Percentiles rank a stretch among this genome's conserved stretches.
Evolutionary conservation across 2,113 vertebrate genomes (phyloP).

Genomic region (Tyto alba): DNA sequence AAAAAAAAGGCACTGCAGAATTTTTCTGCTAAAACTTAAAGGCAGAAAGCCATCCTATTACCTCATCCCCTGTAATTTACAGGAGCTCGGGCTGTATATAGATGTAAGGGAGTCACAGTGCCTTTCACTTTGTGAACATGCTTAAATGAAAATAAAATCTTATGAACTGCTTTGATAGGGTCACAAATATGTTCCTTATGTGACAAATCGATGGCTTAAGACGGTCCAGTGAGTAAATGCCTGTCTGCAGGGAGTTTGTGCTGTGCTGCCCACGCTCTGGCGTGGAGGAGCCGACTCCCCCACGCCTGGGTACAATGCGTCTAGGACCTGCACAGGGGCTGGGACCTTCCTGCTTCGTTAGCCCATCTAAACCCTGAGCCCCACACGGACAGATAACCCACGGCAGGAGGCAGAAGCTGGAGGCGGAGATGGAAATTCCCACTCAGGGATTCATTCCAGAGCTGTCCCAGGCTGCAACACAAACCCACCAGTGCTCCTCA

Average conservation of each 20-base stretch:
- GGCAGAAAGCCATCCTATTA: background rate
- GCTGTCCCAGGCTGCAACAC: background rate
- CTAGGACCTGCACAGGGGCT: background rate
- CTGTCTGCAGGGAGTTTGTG: background rate
- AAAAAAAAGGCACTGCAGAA: background rate
- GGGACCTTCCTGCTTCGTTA: background rate
- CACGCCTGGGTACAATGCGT: rapidly evolving
- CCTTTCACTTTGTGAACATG: background rate
- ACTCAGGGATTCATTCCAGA: background rate
- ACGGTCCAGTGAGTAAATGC: background rate
- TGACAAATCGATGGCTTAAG: background rate
- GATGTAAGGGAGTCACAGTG: background rate
- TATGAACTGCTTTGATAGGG: background rate
- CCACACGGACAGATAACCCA: rapidly evolving
- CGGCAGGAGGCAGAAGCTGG: background rate
- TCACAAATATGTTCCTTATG: background rate
- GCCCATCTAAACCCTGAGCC: background rate
- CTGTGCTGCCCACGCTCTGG: background rate
- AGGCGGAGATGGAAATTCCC: background rate
- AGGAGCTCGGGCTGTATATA: background rate
- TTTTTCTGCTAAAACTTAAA: background rate
- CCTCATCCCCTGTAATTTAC: background rate
- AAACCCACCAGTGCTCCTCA: rapidly evolving
- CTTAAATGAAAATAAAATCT: background rate
- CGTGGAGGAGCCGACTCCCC: rapidly evolving